Evolutionary conservation across 2,113 vertebrate genomes (phyloP).

Genomic region (Elephantulus edwardii): DNA sequence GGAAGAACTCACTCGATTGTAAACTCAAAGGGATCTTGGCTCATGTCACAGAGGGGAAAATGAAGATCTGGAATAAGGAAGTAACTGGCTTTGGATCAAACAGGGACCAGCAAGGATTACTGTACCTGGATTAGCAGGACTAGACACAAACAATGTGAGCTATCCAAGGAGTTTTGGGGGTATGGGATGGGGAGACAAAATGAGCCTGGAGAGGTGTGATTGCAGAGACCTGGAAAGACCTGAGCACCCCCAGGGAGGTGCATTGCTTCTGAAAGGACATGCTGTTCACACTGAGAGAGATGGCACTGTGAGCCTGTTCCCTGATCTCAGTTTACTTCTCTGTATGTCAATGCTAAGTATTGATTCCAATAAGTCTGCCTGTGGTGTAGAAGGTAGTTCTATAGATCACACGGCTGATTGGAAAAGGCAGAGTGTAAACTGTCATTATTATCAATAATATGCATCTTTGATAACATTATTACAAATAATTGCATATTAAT

Average conservation of each 20-base stretch:
- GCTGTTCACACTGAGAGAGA: neutral
- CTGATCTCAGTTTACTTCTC: neutral
- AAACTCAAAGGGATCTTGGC: neutral
- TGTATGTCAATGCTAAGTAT: neutral
- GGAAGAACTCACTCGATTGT: neutral
- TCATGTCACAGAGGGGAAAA: neutral
- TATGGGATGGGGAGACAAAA: neutral
- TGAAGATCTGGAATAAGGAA: neutral
- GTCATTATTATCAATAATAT: constrained; percentile 59
- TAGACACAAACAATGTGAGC: too few species aligned
- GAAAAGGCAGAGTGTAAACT: constrained; percentile 8
- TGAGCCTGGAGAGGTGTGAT: neutral
- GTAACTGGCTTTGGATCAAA: neutral
- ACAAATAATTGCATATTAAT: constrained; percentile 48
- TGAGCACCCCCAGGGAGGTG: neutral
- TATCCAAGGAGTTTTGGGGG: neutral
- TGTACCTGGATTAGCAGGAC: neutral
- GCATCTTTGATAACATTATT: constrained; percentile 56
- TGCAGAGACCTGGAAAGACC: neutral
- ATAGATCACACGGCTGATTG: neutral
- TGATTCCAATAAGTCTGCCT: neutral
- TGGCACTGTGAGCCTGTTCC: neutral
- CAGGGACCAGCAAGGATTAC: too few species aligned
- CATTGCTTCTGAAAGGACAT: neutral
- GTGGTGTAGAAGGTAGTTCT: neutral